Percentiles rank a stretch among this genome's conserved stretches.
Conservation (phyloP, 2,888 invertebrate species). For the Rhamphomyia laevipes region DNA sequence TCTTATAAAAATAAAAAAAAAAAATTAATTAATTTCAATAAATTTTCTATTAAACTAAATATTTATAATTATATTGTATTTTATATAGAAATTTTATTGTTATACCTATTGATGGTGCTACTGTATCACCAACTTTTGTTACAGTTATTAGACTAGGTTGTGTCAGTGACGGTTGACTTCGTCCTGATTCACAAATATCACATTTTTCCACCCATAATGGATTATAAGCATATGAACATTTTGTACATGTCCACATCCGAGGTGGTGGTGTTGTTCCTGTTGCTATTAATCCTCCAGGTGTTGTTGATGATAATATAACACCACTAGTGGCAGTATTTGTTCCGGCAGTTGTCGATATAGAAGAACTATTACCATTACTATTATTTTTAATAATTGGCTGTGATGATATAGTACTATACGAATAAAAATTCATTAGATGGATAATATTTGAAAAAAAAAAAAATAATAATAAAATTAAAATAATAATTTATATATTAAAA, state of each 20-base stretch:
- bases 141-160: constrained; percentile 61
- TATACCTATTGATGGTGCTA: constrained; percentile 22
- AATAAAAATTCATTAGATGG: neutral
- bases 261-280: constrained; percentile 20
- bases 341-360: constrained; percentile 13
- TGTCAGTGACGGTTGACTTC: constrained; percentile 47
- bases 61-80: neutral
- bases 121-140: constrained; percentile 38
- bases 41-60: neutral
- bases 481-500: constrained; percentile 15
- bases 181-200: constrained; percentile 65
- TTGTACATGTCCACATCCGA: constrained; percentile 77
- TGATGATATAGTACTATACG: constrained; percentile 12
- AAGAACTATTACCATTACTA: constrained; percentile 30
- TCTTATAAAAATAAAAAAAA: constrained; percentile 10
- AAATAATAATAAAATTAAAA: too few species aligned
- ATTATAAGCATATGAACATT: constrained; percentile 82
- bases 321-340: constrained; percentile 1
- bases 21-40: neutral
- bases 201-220: constrained; percentile 67
- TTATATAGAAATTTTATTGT: too few species aligned
- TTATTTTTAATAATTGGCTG: constrained; percentile 16
- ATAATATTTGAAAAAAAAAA: constrained; percentile 9
- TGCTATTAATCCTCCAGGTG: constrained; percentile 4
- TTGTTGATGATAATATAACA: neutral